Evolutionary conservation across 2,888 invertebrate species (phyloP), one percentile per base, ranked within the genome.

Genomic region (Ophion slaviceki): DNA sequence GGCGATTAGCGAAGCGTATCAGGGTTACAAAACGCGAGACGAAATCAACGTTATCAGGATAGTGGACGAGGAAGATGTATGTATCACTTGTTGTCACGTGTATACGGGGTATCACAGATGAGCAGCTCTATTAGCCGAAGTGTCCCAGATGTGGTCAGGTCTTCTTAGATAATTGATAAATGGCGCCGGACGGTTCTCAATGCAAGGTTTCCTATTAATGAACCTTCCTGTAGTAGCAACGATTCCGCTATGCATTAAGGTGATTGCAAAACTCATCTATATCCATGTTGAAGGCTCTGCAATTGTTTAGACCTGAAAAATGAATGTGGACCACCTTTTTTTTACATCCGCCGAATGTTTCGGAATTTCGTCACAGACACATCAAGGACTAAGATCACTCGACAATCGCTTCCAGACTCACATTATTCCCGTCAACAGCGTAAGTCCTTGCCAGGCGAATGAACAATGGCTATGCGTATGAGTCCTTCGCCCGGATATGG

Each of bases 1-100:
- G 32, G 47, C 72, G 80, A 86, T 85, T 82, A 78, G 40, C n/a
- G 28, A 67, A 85, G 61, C 71, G 76, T 72, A 61, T 24, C 59
- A 24, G 20, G 28, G 53, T 45, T 62, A 70, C 14, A 45, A 45
- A 20, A 59, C 20, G 47, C 40, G 20, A 67, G 45, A 74, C 28
- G 67, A 59, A 32, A n/a, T 10, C 59, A 32, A 62, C 59, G 59
- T 45, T 66, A 74, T 80, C 62, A 32, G 45, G 64, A 68, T 57
- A 36, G 28, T 59, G 32, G 36, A 77, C 40, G 61, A 17, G 68
- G 17, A 59, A 47, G 47, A 66, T 20, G 10, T 67, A n/a, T 72
- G 59, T n/a, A 17, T 24, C 70, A 53, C 47, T 32, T 53, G 20
- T 53, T 62, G 62, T 32, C 36, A 66, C 20, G 59, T 24, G 40